These are phyloP conservation scores for Oryzias woworae DNA, from an alignment of 2,113 vertebrate species.

Conservation along the genomic window DNA sequence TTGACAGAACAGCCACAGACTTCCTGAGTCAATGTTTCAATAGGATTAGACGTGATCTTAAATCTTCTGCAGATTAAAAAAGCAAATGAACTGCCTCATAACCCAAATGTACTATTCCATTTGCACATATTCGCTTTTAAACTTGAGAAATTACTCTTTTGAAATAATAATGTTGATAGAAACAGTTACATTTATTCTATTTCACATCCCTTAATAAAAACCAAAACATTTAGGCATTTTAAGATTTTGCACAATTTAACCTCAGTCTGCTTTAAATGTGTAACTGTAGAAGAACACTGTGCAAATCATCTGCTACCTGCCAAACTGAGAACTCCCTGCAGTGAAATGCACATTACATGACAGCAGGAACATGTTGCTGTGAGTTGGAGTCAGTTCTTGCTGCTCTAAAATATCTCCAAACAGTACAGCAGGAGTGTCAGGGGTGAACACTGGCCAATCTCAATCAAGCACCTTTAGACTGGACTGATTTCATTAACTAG, in stretches of 20 bases:
- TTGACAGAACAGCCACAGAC: conserved; percentile 8
- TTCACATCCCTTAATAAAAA: neutral
- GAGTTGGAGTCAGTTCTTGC: neutral
- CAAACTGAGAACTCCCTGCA: conserved; percentile 2
- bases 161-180: no score
- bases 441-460: neutral
- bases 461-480: neutral
- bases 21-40: conserved; percentile 14
- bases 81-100: no score
- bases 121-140: neutral
- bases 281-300: conserved; percentile 2
- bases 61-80: no score
- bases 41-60: neutral
- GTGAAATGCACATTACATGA: conserved; percentile 14
- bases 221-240: neutral
- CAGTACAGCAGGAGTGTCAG: neutral
- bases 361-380: neutral
- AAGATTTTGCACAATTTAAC: conserved; percentile 7
- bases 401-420: conserved; percentile 12
- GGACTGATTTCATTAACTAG: conserved; percentile 39
- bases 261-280: conserved; percentile 18
- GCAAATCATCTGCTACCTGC: conserved; percentile 4
- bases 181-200: no score
- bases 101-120: no score
- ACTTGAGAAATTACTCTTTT: no score